phyloP scores from a whole-genome alignment of 2,113 vertebrate genomes.

The Aix galericulata region DNA sequence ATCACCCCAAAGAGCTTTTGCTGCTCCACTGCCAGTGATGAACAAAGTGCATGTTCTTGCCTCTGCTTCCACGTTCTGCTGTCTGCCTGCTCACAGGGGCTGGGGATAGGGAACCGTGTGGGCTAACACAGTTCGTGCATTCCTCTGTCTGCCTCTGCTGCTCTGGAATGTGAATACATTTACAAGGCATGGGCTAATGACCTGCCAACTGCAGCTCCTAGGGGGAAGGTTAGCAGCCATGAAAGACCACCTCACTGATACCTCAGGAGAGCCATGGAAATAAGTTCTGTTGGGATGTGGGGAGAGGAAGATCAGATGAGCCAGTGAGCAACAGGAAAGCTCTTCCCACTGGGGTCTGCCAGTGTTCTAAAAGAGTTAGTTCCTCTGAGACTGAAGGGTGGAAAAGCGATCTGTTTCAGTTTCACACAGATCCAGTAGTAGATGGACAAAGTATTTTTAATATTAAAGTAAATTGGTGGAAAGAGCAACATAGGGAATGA shows the following conservation, averaged over 20 bases:
- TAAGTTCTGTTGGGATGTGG: background rate
- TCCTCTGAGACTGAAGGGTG: background rate
- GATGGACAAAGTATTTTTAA: background rate
- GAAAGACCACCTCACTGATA: background rate
- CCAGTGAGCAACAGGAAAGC: background rate
- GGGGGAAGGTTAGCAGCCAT: background rate
- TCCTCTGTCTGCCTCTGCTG: background rate
- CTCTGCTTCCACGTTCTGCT: conserved; percentile 3
- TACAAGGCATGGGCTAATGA: background rate
- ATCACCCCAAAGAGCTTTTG: background rate
- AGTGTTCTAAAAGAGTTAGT: background rate
- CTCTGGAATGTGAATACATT: background rate
- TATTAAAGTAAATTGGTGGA: background rate
- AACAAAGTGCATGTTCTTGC: conserved; percentile 28
- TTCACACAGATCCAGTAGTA: background rate
- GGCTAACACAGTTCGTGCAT: background rate
- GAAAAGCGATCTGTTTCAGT: conserved; percentile 8
- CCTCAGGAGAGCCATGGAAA: background rate
- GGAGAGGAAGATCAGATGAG: background rate
- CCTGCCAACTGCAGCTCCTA: background rate
- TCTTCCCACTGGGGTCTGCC: background rate
- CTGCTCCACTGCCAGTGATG: background rate
- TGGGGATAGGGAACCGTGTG: background rate
- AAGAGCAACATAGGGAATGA: background rate
- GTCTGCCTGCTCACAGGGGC: background rate